These are phyloP conservation scores for Drosophila mauritiana DNA, from an alignment of 1,140 invertebrate genomes.

Conservation along the genomic window DNA sequence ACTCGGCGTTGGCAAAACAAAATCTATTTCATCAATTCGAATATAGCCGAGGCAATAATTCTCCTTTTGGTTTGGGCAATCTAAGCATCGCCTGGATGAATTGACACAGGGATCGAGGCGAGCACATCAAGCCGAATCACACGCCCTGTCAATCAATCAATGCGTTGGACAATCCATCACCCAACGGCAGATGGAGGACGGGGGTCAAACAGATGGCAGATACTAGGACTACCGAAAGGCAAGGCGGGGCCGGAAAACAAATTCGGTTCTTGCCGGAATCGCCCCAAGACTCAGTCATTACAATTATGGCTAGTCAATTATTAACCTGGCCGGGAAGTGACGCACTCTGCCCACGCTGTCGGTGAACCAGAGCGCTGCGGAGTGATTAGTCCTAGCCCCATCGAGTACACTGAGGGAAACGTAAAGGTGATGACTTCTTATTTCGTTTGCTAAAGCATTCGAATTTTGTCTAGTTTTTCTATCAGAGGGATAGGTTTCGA, in stretches of 20 bases:
- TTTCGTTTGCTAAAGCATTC: too few species aligned
- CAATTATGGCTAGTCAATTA: constrained; percentile 73
- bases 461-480: background rate
- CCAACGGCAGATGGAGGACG: background rate
- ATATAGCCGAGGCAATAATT: constrained; percentile 59
- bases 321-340: constrained; percentile 56
- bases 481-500: constrained; percentile 6
- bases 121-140: constrained; percentile 33
- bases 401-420: background rate
- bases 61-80: constrained; percentile 22
- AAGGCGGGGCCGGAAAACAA: background rate
- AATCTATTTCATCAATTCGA: constrained; percentile 51
- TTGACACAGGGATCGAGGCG: constrained; percentile 33
- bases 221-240: background rate
- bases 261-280: constrained; percentile 17
- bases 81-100: constrained; percentile 11
- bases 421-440: too few species aligned
- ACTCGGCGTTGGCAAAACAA: constrained; percentile 12
- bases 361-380: constrained; percentile 1
- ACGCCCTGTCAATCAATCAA: constrained; percentile 69
- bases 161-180: constrained; percentile 58
- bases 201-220: constrained; percentile 7
- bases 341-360: constrained; percentile 28
- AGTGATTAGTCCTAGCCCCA: constrained; percentile 13
- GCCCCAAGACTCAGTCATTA: constrained; percentile 45